phyloP scores from a whole-genome alignment of 2,888 invertebrate species.

The Mythimna impura region DNA sequence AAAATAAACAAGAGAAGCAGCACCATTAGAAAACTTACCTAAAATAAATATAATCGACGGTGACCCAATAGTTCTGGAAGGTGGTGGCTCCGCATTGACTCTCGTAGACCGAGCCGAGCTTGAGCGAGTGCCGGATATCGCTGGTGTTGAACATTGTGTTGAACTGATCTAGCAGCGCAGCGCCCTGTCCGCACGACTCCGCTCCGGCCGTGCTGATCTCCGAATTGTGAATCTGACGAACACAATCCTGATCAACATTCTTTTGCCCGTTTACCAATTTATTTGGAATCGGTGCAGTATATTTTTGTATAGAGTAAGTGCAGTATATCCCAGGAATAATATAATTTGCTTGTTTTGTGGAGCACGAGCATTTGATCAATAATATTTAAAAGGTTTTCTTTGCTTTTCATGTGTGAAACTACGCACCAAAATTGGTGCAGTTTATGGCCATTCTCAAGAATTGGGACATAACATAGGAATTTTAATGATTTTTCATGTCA shows the following conservation, averaged over 20 bases:
- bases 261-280: not conserved
- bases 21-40: conserved; percentile 83
- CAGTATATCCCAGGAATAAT: too few species aligned
- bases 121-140: conserved; percentile 92
- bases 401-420: too few species aligned
- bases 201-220: conserved; percentile 64
- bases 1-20: too few species aligned
- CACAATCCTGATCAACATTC: not conserved
- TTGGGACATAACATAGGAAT: too few species aligned
- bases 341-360: too few species aligned
- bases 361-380: too few species aligned
- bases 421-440: too few species aligned
- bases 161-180: conserved; percentile 60
- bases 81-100: conserved; percentile 93
- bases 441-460: too few species aligned
- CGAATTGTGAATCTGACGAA: conserved; percentile 77
- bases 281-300: too few species aligned
- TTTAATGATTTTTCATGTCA: too few species aligned
- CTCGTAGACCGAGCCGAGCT: conserved; percentile 92
- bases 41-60: conserved; percentile 98
- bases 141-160: conserved; percentile 90
- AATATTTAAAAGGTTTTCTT: too few species aligned
- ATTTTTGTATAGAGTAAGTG: too few species aligned
- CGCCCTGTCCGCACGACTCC: not conserved
- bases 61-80: conserved; percentile 93